Evolutionary conservation across 1,140 invertebrate genomes (phyloP), one percentile per base, ranked within the genome.

Genomic region (Spodoptera frugiperda): DNA sequence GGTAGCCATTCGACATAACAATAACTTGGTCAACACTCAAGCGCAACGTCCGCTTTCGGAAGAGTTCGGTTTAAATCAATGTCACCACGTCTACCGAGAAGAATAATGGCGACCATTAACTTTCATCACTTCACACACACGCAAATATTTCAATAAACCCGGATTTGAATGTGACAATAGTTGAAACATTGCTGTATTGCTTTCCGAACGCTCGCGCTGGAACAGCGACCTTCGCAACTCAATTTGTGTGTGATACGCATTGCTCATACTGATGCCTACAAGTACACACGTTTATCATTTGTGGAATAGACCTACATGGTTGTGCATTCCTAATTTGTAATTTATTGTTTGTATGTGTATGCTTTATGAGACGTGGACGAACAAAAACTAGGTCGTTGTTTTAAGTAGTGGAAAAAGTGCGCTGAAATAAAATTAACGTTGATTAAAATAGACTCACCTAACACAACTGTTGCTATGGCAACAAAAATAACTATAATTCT

Each of bases 111-210:
- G 46, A 49, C 72, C 48, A 74, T 73, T 73, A 59, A 73, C 57
- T 74, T 75, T 63, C 72, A 75, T 75, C 72, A 51, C 57, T 75
- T 61, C 57, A 75, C 55, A 75, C 25, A 75, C 21, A 46, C 72
- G 39, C 44, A 46, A 61, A 61, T 74, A 67, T 67, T 67, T 67
- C 63, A 67, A 67, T 67, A 63, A 63, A 63, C 59, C 59, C 59
- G 33, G 59, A 63, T 67, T 67, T 67, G 63, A 67, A 67, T 67
- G 63, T 44, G 63, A 67, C 44, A 67, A 67, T 63, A 33, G 59
- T 63, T 63, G 59, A 63, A 63, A 44, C 59, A 44, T 63, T 63
- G 59, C 59, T 63, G 39, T 63, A 63, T 63, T 63, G 59, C 59
- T 63, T 63, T 61, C 17, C 57, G 57, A 61, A 39, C 57, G 57